Evolutionary conservation across 2,888 invertebrate species (phyloP), one percentile per base, ranked within the genome.

Genomic region (Papilio demoleus): DNA sequence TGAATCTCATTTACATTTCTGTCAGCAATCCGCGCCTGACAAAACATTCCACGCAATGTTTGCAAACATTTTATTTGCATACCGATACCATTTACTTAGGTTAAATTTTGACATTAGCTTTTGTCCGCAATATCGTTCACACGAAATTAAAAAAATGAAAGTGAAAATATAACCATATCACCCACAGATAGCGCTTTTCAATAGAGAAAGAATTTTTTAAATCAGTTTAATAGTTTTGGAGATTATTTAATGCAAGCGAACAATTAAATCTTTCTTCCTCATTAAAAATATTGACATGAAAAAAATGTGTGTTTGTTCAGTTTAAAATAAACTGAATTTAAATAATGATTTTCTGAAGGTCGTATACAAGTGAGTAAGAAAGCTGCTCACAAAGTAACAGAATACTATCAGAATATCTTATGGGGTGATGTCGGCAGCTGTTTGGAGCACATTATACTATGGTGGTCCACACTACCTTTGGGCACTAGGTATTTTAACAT

Each of bases 371-470:
- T 95, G 2, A 94, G 93, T 74, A 91, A 93, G 67, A 94, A 93
- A 80, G 94, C 94, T 0, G 93, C 94, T 47, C 92, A 93, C 62
- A 95, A 94, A 85, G 94, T 95, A 12, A 89, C 94, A 8, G 94
- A 95, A 76, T 96, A 95, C 80, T 96, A 96, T 79, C 95, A 96
- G 77, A 95, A 95, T 80, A 94, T 95, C 66, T 88, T 97, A 34
- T 97, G 97, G 97, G 95, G 96, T 0, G 95, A 96, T 79, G 96
- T 97, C 1, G 97, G 97, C 1, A 95, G 95, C 70, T 95, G 95
- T 77, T 90, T 97, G 62, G 97, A 97, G 80, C 97, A 97, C 78
- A 94, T 97, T 22, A 94, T 97, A 24, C 89, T 97, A 0, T 97
- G 97, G 97, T 97, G 97, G 97, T 95, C 96, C 1, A 92, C 95